Percentiles rank a stretch among this genome's conserved stretches.
Evolutionary conservation across 2,797 vertebrate genomes (phyloP).

Genomic region (Artibeus lituratus): DNA sequence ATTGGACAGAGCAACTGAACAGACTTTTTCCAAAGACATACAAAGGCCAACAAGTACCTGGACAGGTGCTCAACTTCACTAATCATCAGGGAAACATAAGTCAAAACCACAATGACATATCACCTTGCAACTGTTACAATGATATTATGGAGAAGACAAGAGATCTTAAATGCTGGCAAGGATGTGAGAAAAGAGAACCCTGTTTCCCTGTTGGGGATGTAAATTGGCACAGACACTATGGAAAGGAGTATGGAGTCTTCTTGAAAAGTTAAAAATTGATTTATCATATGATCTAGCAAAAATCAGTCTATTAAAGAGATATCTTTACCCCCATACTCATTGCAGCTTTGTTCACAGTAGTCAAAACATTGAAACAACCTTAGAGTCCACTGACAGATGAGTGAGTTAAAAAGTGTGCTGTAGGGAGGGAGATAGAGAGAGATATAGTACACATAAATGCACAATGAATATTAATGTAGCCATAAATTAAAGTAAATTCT

Average conservation of each 20-base stretch:
- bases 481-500: background rate
- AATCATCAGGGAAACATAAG: background rate
- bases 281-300: background rate
- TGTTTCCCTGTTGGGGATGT: background rate
- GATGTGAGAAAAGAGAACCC: too few relatives aligned
- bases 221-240: background rate
- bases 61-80: background rate
- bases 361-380: background rate
- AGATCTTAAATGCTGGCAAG: background rate
- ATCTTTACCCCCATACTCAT: background rate
- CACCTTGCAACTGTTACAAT: background rate
- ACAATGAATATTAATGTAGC: background rate
- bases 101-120: background rate
- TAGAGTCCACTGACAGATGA: background rate
- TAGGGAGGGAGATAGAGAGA: background rate
- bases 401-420: background rate
- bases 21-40: background rate
- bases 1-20: background rate
- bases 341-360: background rate
- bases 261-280: background rate
- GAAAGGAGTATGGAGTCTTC: background rate
- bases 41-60: background rate
- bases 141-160: background rate
- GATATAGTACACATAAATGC: too few relatives aligned
- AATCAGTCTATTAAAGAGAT: background rate